Base-by-base conservation (phyloP, 2,113 vertebrate genomes). In the Sturnira hondurensis region DNA sequence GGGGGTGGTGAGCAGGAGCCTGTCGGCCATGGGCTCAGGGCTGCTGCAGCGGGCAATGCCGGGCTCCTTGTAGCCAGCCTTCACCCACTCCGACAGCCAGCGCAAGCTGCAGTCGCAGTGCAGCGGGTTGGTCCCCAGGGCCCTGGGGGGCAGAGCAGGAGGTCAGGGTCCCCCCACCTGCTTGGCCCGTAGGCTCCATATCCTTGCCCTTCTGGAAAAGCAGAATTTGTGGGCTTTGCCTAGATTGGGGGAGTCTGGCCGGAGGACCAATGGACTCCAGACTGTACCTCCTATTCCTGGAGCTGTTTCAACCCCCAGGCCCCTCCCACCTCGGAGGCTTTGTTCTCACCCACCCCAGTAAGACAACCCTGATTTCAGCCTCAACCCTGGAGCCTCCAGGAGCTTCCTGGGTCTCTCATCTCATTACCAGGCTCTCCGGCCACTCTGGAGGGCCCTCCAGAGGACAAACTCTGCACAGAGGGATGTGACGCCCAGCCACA, bases 61-160 rank as follows among this genome's bases (percentile, higher is more conserved):
- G 0, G 99, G 99, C 96, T 99, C 99, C 96, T 99, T 99, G 97
- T 99, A 99, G 0, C 99, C 99, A 0, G 99, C 99, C 96, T 99
- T 99, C 73, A 99, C 99, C 99, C 99, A 99, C 98, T 99, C 99
- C 0, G 99, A 99, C n/a, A 99, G 98, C 99, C 99, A 99, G 82
- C 99, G 99, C 95, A 99, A 98, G 96, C 98, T 99, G 96, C 99
- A 99, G 95, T 99, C 99, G 47, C 99, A 99, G 97, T 99, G 99
- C 85, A 99, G 97, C 0, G 99, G 99, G 97, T 99, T 99, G 95
- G 99, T 99, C 33, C 99, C 99, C 13, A 99, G 98, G 1, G 99
- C 99, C 96, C 99, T 99, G 33, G 0, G 61, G 91, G 43, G 86
- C 17, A 87, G 76, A 96, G 87, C n/a, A 95, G 67, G 86, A 36